These are phyloP conservation scores for Caloenas nicobarica DNA, from an alignment of 2,113 vertebrate genomes.

Conservation along the genomic window DNA sequence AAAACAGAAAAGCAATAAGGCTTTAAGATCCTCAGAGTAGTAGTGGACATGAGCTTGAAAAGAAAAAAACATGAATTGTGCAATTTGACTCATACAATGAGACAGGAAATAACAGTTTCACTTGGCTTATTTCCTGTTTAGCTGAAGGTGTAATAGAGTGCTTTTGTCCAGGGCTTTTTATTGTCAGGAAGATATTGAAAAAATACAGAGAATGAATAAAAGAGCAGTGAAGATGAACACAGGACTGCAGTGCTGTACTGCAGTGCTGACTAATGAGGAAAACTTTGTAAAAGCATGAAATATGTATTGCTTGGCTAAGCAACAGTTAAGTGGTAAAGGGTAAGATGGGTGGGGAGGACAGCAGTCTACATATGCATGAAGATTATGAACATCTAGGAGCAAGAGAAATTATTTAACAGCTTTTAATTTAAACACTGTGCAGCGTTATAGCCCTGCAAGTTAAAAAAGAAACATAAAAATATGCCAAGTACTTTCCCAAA, in stretches of 20 bases:
- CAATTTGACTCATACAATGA: not conserved
- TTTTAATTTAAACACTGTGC: slow-evolving; percentile 39
- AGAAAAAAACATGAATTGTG: not conserved
- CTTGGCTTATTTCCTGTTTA: slow-evolving; percentile 3
- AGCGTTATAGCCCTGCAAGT: slow-evolving; percentile 36
- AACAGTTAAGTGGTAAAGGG: not conserved
- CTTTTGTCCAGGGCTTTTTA: not conserved
- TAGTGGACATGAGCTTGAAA: not conserved
- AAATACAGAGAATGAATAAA: not conserved
- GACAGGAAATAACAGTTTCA: not conserved
- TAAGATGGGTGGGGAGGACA: not conserved
- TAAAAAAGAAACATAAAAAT: slow-evolving; percentile 1
- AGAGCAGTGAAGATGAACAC: not conserved
- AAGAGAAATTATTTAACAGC: not conserved
- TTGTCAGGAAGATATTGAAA: not conserved
- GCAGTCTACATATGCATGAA: not conserved
- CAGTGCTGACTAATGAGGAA: not conserved
- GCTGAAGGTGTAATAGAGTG: not conserved
- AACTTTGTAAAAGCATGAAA: not conserved
- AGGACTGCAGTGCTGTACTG: not conserved
- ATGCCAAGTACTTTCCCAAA: not conserved
- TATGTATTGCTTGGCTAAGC: not conserved
- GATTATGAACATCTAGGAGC: not conserved
- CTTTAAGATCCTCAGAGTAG: not conserved
- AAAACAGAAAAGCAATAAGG: not conserved